Percentiles rank a stretch among this genome's conserved stretches.
phyloP scores from a whole-genome alignment of 1,140 invertebrate genomes.

The Phocides pigmalion region DNA sequence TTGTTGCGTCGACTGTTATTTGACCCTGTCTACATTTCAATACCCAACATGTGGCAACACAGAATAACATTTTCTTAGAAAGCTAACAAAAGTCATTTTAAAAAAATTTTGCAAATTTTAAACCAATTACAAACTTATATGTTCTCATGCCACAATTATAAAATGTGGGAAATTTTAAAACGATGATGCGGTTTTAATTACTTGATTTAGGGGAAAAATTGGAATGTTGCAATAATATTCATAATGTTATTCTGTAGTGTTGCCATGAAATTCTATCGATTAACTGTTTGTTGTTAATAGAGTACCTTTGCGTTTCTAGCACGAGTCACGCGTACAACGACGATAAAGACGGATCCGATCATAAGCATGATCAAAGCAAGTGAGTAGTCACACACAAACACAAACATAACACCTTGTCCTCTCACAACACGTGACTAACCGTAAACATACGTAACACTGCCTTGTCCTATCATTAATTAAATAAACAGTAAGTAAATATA shows the following conservation, averaged over 20 bases:
- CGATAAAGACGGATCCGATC: constrained; percentile 80
- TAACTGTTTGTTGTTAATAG: constrained; percentile 6
- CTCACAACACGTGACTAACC: too few relatives aligned
- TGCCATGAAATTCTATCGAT: background rate
- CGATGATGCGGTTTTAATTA: too few relatives aligned
- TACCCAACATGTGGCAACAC: constrained; percentile 43
- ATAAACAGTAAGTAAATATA: too few relatives aligned
- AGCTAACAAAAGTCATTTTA: too few relatives aligned
- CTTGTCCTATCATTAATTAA: background rate
- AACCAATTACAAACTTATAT: too few relatives aligned
- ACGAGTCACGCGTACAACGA: constrained; percentile 77
- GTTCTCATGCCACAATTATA: too few relatives aligned
- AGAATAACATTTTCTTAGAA: constrained; percentile 51
- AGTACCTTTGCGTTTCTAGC: constrained; percentile 59
- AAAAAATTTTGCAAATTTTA: too few relatives aligned
- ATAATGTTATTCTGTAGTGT: constrained; percentile 36
- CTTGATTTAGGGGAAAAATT: too few relatives aligned
- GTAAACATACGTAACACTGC: too few relatives aligned
- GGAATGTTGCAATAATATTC: background rate
- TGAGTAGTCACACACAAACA: constrained; percentile 49
- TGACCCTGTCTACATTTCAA: constrained; percentile 58
- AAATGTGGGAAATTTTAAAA: too few relatives aligned
- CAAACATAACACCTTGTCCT: too few relatives aligned
- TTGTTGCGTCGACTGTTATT: constrained; percentile 61
- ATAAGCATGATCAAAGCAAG: constrained; percentile 82